phyloP scores from a whole-genome alignment of 2,113 vertebrate species.

The Pantherophis guttatus region DNA sequence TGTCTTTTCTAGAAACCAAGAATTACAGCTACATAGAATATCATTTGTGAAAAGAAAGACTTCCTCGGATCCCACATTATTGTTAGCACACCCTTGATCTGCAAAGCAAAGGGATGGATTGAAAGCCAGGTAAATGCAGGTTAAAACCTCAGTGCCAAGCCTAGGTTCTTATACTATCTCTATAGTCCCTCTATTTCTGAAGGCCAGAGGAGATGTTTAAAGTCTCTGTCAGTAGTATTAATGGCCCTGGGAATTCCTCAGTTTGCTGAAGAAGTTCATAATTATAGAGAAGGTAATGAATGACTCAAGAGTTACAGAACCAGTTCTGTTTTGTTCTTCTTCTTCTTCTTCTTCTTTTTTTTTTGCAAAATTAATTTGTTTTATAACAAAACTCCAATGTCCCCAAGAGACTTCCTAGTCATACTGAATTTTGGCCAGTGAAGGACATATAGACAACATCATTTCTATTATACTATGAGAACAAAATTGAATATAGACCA shows the following conservation, averaged over 20 bases:
- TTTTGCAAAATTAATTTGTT: too few relatives aligned
- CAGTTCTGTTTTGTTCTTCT: neutral
- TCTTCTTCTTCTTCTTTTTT: neutral
- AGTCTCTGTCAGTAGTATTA: neutral
- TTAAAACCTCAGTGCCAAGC: neutral
- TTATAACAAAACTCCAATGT: too few relatives aligned
- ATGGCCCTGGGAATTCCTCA: neutral
- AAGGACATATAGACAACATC: too few relatives aligned
- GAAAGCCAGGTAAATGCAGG: neutral
- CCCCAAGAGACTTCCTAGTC: too few relatives aligned
- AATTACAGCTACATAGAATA: neutral
- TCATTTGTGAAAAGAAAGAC: neutral
- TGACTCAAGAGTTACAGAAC: neutral
- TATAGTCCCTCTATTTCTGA: neutral
- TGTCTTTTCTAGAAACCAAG: too few relatives aligned
- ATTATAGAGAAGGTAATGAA: neutral
- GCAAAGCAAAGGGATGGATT: neutral
- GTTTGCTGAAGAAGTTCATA: neutral
- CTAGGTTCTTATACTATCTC: neutral
- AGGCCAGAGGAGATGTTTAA: too few relatives aligned
- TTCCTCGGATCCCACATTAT: neutral
- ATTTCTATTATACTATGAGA: too few relatives aligned
- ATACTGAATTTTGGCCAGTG: too few relatives aligned
- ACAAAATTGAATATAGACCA: too few relatives aligned
- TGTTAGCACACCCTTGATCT: too few relatives aligned